These are phyloP conservation scores for Hydropsyche betteni DNA, from an alignment of 2,888 invertebrate genomes.

Conservation along the genomic window DNA sequence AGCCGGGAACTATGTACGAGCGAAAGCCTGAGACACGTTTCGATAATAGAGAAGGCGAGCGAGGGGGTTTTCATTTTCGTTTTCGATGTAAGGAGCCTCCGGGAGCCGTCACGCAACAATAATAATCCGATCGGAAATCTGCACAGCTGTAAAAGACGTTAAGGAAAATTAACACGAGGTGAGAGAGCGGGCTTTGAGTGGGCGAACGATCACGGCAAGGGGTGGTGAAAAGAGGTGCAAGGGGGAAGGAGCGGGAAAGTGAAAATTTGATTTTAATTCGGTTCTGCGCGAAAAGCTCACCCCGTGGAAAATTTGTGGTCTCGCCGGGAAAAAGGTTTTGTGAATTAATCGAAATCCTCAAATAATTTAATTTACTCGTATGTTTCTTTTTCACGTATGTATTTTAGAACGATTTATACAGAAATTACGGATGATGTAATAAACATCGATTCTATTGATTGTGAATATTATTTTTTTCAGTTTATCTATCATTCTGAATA, in stretches of 20 bases:
- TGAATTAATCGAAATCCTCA: constrained; percentile 8
- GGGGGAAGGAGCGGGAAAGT: not conserved
- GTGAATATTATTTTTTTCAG: too few species aligned
- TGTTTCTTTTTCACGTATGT: not conserved
- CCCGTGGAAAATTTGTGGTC: too few species aligned
- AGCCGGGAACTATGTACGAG: not conserved
- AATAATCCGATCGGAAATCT: constrained; percentile 41
- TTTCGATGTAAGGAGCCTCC: not conserved
- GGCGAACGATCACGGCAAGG: too few species aligned
- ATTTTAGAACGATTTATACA: too few species aligned
- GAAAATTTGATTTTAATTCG: constrained; percentile 37
- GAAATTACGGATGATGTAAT: too few species aligned
- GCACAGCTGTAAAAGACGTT: constrained; percentile 39
- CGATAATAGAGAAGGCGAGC: constrained; percentile 12
- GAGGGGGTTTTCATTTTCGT: constrained; percentile 2
- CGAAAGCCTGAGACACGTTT: constrained; percentile 20
- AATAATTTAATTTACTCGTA: constrained; percentile 21
- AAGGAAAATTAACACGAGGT: constrained; percentile 37
- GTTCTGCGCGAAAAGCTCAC: not conserved
- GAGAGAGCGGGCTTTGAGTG: constrained; percentile 12
- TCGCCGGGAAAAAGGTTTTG: too few species aligned
- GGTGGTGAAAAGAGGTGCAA: too few species aligned
- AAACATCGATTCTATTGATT: too few species aligned
- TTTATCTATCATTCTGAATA: too few species aligned
- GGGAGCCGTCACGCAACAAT: constrained; percentile 37